Base-by-base conservation (phyloP, 2,888 invertebrate species). In the Lamellibrachia satsuma region DNA sequence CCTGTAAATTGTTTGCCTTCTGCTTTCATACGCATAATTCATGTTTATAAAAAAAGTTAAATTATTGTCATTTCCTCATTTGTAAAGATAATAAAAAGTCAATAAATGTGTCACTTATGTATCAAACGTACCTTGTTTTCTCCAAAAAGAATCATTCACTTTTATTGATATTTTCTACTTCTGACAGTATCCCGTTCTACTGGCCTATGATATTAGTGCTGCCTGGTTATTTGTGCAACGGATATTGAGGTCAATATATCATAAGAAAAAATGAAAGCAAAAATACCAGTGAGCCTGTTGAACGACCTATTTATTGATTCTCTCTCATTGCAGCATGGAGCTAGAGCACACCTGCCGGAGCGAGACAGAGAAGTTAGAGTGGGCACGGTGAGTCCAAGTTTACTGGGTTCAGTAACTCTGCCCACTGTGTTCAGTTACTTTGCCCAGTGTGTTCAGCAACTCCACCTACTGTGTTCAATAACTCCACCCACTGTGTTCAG, bases 311-410 rank as follows among this genome's bases (percentile, higher is more conserved):
- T 75, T 75, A 75, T 75, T 75, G 75, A 75, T 75, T 75, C 22
- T 15, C 75, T 75, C 22, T 75, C 75, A 2, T 90, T 92, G 9
- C 92, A 92, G 92, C 91, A 91, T 92, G 91, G 92, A 92, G 60
- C 90, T 91, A 8, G 92, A 92, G 91, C 57, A 60, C 2, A 75
- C 91, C 51, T 90, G 92, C 7, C 90, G 75, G 55, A 92, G 60
- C 60, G 91, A 92, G 60, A 51, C 90, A 90, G 92, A 92, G n/a
- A 90, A 91, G 52, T 90, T 92, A 27, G 92, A 92, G 52, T 91
- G 91, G 90, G 92, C 92, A 39, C 91, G 90, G 92, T 92, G 91
- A 91, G 92, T 92, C 11, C 6, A 52, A n/a, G 6, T 91, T 91
- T 15, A 27, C 9, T 39, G 39, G 39, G 39, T 39, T 15, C 39